Percentiles rank a stretch among this genome's conserved stretches.
These are phyloP conservation scores for Odontamblyopus lacepedii DNA, from an alignment of 2,797 vertebrate genomes.

Conservation along the genomic window DNA sequence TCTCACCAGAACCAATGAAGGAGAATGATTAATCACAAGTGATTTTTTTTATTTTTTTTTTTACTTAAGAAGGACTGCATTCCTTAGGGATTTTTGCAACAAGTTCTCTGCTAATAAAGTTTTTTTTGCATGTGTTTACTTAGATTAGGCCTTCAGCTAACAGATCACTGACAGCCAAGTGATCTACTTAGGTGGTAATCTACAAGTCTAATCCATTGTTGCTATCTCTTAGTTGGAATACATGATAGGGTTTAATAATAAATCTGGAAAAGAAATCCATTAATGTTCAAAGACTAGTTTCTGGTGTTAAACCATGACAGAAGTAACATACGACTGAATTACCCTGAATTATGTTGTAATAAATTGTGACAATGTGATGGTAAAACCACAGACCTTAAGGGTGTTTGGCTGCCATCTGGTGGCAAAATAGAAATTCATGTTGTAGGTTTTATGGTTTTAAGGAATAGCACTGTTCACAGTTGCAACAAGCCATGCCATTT, in stretches of 20 bases:
- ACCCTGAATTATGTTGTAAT: no score
- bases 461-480: neutral
- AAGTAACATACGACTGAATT: no score
- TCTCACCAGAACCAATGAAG: neutral
- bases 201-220: neutral
- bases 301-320: no score
- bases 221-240: neutral
- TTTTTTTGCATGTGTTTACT: slow-evolving; percentile 57
- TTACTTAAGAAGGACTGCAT: slow-evolving; percentile 36
- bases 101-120: slow-evolving; percentile 66
- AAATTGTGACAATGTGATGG: no score
- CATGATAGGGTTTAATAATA: neutral
- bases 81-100: slow-evolving; percentile 15
- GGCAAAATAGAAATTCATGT: slow-evolving; percentile 26
- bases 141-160: slow-evolving; percentile 24
- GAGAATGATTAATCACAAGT: neutral
- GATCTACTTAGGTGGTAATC: slow-evolving; percentile 11
- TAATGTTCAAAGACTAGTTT: no score
- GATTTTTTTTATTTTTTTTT: neutral
- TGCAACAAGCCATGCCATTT: neutral
- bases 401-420: slow-evolving; percentile 57
- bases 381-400: slow-evolving; percentile 1
- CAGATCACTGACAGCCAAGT: slow-evolving; percentile 34
- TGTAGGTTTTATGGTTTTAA: neutral
- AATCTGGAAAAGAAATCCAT: no score